A percentile compares a stretch with the other conserved stretches of the same genome.
Evolutionary conservation across 2,113 vertebrate genomes (phyloP).

Genomic region (Macaca mulatta): DNA sequence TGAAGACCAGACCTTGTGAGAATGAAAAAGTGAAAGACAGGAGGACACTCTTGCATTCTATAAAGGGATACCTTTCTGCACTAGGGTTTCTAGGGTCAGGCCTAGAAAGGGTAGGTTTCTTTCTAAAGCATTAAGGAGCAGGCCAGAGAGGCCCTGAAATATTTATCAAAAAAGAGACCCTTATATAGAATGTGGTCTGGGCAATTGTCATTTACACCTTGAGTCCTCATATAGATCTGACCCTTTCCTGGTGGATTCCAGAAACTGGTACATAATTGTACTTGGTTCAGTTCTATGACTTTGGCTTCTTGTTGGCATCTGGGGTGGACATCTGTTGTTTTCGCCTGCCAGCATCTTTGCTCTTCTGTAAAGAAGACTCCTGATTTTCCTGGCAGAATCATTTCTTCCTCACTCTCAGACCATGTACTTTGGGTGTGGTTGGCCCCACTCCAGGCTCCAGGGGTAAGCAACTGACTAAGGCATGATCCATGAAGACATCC

Average conservation of each 20-base stretch:
- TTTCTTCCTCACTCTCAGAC: not conserved
- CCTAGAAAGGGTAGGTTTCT: not conserved
- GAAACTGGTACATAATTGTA: not conserved
- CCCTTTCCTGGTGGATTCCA: not conserved
- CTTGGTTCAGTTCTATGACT: not conserved
- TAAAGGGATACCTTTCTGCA: not conserved
- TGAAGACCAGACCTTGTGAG: not conserved
- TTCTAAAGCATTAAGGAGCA: not conserved
- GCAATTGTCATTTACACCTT: not conserved
- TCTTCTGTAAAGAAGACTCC: not conserved
- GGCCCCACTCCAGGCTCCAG: not conserved
- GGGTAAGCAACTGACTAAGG: not conserved
- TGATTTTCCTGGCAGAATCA: not conserved
- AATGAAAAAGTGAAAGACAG: not conserved
- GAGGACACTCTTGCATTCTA: not conserved
- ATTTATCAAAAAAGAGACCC: not conserved
- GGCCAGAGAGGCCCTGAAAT: not conserved
- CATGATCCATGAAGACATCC: not conserved
- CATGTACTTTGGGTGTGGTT: not conserved
- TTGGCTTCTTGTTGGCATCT: not conserved
- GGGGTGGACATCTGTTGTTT: conserved; percentile 3
- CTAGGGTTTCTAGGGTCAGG: not conserved
- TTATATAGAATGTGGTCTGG: not conserved
- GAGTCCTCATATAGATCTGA: not conserved
- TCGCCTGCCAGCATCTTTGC: not conserved